A percentile compares a stretch with the other conserved stretches of the same genome.
Evolutionary conservation across 2,888 invertebrate genomes (phyloP).

Genomic region (Notocelia uddmanniana): DNA sequence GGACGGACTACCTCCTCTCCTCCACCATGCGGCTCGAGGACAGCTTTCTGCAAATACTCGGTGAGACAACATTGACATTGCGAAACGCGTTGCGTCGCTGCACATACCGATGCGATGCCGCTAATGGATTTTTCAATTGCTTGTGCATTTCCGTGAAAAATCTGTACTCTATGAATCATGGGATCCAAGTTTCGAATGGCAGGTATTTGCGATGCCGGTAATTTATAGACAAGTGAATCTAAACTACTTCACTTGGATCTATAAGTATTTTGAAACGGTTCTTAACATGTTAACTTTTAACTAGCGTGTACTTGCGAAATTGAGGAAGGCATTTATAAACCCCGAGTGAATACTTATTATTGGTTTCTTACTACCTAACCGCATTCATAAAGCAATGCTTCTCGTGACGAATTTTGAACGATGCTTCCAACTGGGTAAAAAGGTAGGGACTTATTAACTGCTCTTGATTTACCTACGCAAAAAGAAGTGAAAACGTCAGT

Average conservation of each 20-base stretch:
- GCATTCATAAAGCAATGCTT: slow-evolving; percentile 2
- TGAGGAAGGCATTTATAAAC: not conserved
- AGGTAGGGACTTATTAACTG: slow-evolving; percentile 4
- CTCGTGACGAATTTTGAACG: slow-evolving; percentile 21
- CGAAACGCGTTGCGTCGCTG: slow-evolving; percentile 16
- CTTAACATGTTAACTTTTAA: not conserved
- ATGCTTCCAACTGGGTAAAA: slow-evolving; percentile 25
- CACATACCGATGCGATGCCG: slow-evolving; percentile 16
- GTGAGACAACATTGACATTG: slow-evolving; percentile 68
- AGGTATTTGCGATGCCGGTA: not conserved
- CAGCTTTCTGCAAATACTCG: slow-evolving; percentile 87
- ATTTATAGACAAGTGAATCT: not conserved
- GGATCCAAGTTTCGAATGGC: not conserved
- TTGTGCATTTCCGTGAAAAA: not conserved
- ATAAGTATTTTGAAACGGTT: not conserved
- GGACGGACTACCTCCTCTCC: slow-evolving; percentile 87
- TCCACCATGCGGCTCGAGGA: slow-evolving; percentile 87
- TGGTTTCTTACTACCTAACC: not conserved
- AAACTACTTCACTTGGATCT: not conserved
- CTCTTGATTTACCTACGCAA: slow-evolving; percentile 10
- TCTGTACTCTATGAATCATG: not conserved
- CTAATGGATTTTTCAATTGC: slow-evolving; percentile 31
- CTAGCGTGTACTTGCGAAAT: not conserved
- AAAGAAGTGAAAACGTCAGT: slow-evolving; percentile 6
- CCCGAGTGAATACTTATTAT: not conserved